Conservation (phyloP, 2,888 invertebrate genomes). For the Adelognathus sp. region DNA sequence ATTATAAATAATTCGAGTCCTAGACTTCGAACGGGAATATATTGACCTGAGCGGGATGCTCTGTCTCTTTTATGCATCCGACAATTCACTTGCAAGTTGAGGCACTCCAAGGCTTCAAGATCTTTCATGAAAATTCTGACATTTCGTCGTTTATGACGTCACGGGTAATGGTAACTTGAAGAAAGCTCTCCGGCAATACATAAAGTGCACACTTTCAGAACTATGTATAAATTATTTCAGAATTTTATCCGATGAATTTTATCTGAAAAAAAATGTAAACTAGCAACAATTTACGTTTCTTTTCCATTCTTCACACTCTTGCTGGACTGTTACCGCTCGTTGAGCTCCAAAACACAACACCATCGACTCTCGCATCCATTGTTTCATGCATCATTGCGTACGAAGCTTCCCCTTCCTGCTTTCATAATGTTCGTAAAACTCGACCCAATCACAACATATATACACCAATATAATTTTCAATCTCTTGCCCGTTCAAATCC, state of each 20-base stretch:
- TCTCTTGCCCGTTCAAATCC: not conserved
- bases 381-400: slow-evolving; percentile 9
- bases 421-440: slow-evolving; percentile 6
- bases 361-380: slow-evolving; percentile 5
- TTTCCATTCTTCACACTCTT: not conserved
- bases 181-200: too few species aligned
- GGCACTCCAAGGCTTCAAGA: too few species aligned
- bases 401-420: not conserved
- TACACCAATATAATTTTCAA: slow-evolving; percentile 10
- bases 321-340: not conserved
- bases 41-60: too few species aligned
- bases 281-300: not conserved
- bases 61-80: too few species aligned
- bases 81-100: too few species aligned
- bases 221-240: too few species aligned
- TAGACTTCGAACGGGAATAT: too few species aligned
- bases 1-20: too few species aligned
- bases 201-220: too few species aligned
- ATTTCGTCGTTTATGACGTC: too few species aligned
- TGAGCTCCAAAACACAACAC: not conserved
- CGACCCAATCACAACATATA: not conserved
- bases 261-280: not conserved
- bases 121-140: too few species aligned
- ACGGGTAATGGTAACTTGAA: too few species aligned
- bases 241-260: not conserved